phyloP scores from a whole-genome alignment of 2,888 invertebrate species.

The Mactromeris polynyma region DNA sequence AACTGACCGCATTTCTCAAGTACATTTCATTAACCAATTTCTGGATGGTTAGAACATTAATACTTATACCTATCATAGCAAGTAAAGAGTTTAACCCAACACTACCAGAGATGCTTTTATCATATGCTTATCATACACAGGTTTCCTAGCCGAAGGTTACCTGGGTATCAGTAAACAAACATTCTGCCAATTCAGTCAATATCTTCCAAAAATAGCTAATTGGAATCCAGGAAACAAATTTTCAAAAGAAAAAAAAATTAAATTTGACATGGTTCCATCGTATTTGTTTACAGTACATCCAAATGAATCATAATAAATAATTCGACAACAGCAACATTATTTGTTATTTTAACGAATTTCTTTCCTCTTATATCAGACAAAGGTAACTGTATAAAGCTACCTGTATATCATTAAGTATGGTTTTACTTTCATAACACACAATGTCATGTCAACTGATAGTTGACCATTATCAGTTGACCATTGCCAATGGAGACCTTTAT shows the following conservation, averaged over 20 bases:
- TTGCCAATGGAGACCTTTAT: no score
- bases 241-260: neutral
- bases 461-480: no score
- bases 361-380: no score
- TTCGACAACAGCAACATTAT: no score
- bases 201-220: neutral
- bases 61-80: neutral
- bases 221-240: neutral
- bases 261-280: neutral
- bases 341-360: no score
- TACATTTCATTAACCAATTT: neutral
- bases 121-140: neutral
- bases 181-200: neutral
- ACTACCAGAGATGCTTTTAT: neutral
- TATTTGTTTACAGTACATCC: neutral
- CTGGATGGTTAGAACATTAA: neutral
- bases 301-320: neutral
- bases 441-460: no score
- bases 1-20: neutral
- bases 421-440: no score
- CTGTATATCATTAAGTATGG: no score
- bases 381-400: no score
- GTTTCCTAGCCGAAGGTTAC: neutral
- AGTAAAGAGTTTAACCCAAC: constrained; percentile 1
- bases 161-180: neutral